Percentiles rank a stretch among this genome's conserved stretches.
Conservation (phyloP, 2,888 invertebrate genomes). For the Philhelius pedissequus region DNA sequence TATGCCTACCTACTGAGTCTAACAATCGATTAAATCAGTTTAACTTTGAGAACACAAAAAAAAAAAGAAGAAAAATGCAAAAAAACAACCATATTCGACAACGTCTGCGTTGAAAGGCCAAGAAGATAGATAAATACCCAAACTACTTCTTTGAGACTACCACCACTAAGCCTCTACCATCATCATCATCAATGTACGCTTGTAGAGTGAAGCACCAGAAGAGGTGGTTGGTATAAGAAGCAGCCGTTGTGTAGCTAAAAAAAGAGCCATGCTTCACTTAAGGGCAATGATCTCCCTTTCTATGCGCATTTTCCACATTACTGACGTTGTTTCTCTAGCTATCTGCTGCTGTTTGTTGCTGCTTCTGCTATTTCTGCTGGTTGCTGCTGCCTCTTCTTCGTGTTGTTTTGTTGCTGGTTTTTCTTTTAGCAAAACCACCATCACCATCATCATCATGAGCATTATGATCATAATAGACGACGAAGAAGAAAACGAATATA, state of each 20-base stretch:
- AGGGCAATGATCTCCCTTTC: conserved; percentile 68
- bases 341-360: conserved; percentile 9
- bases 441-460: conserved; percentile 28
- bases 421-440: conserved; percentile 16
- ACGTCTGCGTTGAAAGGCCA: conserved; percentile 61
- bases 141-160: conserved; percentile 33
- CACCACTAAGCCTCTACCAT: conserved; percentile 2
- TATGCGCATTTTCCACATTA: conserved; percentile 66
- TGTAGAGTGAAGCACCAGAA: background rate
- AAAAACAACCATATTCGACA: conserved; percentile 50
- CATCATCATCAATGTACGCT: conserved; percentile 31
- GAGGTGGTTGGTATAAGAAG: background rate
- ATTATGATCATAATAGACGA: conserved; percentile 31
- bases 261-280: conserved; percentile 60
- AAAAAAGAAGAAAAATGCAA: conserved; percentile 39
- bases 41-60: background rate
- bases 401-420: conserved; percentile 21
- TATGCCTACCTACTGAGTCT: conserved; percentile 47
- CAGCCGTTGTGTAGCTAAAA: conserved; percentile 13
- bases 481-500: background rate
- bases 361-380: background rate
- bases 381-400: conserved; percentile 15
- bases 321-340: conserved; percentile 50
- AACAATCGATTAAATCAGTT: conserved; percentile 48
- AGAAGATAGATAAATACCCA: conserved; percentile 62